A percentile compares a stretch with the other conserved stretches of the same genome.
phyloP scores from a whole-genome alignment of 2,888 invertebrate species.

The Gibbula magus region DNA sequence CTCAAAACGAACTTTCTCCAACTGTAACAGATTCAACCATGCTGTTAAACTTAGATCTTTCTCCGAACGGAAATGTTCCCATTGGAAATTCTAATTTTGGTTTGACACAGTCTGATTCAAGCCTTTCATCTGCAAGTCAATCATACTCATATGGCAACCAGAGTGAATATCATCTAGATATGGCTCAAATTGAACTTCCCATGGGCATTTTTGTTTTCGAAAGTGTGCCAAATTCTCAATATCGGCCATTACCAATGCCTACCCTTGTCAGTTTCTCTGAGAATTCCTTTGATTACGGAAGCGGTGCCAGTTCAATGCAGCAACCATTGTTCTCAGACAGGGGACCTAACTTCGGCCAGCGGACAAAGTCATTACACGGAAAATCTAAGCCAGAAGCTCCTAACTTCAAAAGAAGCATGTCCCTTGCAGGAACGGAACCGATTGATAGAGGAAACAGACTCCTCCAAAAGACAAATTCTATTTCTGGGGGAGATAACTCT shows the following conservation, averaged over 20 bases:
- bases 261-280: neutral
- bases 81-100: constrained; percentile 75
- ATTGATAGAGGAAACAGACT: neutral
- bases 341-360: neutral
- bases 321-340: neutral
- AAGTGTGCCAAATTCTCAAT: neutral
- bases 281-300: constrained; percentile 11
- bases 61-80: neutral
- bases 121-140: constrained; percentile 84
- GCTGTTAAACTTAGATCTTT: neutral
- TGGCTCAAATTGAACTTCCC: neutral
- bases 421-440: neutral
- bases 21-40: neutral
- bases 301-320: neutral
- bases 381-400: neutral
- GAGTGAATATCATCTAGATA: constrained; percentile 78
- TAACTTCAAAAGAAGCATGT: constrained; percentile 1
- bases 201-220: neutral
- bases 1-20: neutral
- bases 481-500: neutral
- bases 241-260: neutral
- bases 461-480: neutral
- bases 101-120: constrained; percentile 87
- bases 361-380: too few relatives aligned
- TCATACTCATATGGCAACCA: constrained; percentile 88